phyloP scores from a whole-genome alignment of 2,113 vertebrate genomes.

The Ameiurus melas region DNA sequence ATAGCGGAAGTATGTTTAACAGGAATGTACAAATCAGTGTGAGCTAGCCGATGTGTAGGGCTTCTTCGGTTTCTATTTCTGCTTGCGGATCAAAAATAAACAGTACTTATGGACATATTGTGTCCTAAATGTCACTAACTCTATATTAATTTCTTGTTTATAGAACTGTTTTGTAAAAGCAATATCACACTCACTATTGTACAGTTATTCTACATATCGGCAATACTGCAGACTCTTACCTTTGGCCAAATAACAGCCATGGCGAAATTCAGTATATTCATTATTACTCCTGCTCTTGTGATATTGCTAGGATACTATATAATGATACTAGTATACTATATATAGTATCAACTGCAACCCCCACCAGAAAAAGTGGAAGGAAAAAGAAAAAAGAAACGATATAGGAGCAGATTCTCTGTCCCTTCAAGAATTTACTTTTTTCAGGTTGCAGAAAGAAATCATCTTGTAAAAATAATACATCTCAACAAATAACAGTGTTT shows the following conservation, averaged over 20 bases:
- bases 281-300: neutral
- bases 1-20: neutral
- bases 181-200: neutral
- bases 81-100: neutral
- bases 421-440: neutral
- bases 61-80: neutral
- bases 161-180: neutral
- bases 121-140: neutral
- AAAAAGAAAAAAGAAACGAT: neutral
- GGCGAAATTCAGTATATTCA: neutral
- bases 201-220: neutral
- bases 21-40: neutral
- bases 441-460: neutral
- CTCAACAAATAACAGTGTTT: slow-evolving; percentile 10
- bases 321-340: neutral
- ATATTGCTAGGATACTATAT: neutral
- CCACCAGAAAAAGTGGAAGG: neutral
- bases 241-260: neutral
- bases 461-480: slow-evolving; percentile 11
- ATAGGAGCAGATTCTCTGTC: neutral
- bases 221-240: neutral
- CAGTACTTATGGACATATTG: neutral
- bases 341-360: neutral
- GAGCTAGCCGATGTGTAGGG: neutral
- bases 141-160: neutral